Percentiles rank a stretch among this genome's conserved stretches.
Evolutionary conservation across 2,888 invertebrate species (phyloP).

Genomic region (Microctonus hyperodae): DNA sequence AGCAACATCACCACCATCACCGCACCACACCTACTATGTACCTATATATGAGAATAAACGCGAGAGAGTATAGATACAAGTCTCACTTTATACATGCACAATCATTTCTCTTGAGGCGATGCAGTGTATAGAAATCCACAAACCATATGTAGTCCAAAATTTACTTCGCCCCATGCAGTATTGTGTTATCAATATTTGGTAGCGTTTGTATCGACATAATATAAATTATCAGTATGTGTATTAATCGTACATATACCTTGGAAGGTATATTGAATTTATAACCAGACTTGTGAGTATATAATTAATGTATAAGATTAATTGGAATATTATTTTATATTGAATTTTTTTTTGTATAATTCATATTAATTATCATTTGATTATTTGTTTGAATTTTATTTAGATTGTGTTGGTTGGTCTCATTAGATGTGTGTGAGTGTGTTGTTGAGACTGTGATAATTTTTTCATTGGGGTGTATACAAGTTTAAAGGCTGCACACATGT

Average conservation of each 20-base stretch:
- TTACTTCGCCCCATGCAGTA: neutral
- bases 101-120: constrained; percentile 32
- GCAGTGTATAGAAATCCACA: constrained; percentile 3
- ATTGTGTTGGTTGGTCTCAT: neutral
- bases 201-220: constrained; percentile 21
- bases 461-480: neutral
- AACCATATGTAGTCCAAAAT: constrained; percentile 23
- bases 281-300: too few relatives aligned
- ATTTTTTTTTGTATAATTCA: too few relatives aligned
- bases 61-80: neutral
- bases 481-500: constrained; percentile 4
- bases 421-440: neutral
- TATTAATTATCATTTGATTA: too few relatives aligned
- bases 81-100: constrained; percentile 8
- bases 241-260: neutral
- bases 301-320: too few relatives aligned
- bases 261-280: neutral
- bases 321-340: too few relatives aligned
- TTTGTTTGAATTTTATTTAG: too few relatives aligned
- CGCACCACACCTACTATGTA: neutral
- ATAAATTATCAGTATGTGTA: neutral
- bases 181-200: constrained; percentile 14
- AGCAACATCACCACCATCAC: constrained; percentile 8
- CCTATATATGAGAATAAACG: neutral
- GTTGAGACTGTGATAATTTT: constrained; percentile 1